Percentiles rank a stretch among this genome's conserved stretches.
These are phyloP conservation scores for Agrotis ipsilon DNA, from an alignment of 2,888 invertebrate species.

Conservation along the genomic window DNA sequence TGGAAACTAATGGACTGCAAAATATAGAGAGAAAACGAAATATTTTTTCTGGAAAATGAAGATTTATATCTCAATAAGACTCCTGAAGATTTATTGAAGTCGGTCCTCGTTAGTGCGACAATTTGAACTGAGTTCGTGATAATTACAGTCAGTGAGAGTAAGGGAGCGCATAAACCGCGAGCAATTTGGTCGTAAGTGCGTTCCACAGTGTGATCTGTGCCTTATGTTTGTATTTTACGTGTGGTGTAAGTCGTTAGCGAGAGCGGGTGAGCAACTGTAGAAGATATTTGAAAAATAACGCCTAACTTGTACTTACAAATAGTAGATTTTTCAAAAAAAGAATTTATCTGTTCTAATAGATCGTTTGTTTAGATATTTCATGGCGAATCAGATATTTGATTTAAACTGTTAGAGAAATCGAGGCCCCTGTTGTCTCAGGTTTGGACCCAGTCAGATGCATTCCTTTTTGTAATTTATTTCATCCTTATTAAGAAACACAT, in stretches of 20 bases:
- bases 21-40: slow-evolving; percentile 22
- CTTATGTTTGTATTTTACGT: slow-evolving; percentile 66
- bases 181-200: slow-evolving; percentile 79
- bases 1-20: slow-evolving; percentile 28
- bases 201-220: slow-evolving; percentile 78
- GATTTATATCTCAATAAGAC: slow-evolving; percentile 45
- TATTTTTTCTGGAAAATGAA: slow-evolving; percentile 43
- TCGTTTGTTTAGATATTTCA: background rate
- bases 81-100: slow-evolving; percentile 35
- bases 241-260: slow-evolving; percentile 22
- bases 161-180: slow-evolving; percentile 72
- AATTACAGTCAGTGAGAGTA: slow-evolving; percentile 73
- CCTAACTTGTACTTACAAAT: background rate
- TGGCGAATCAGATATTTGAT: background rate
- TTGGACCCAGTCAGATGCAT: no score
- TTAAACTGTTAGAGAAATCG: no score
- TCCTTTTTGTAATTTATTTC: no score
- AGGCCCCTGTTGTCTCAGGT: no score
- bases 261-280: background rate
- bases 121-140: slow-evolving; percentile 64
- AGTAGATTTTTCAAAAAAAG: background rate
- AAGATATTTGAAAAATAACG: background rate
- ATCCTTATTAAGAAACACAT: no score
- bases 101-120: slow-evolving; percentile 60
- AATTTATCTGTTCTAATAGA: background rate